A percentile compares a stretch with the other conserved stretches of the same genome.
phyloP scores from a whole-genome alignment of 2,888 invertebrate genomes.

The Andrena trimmerana region DNA sequence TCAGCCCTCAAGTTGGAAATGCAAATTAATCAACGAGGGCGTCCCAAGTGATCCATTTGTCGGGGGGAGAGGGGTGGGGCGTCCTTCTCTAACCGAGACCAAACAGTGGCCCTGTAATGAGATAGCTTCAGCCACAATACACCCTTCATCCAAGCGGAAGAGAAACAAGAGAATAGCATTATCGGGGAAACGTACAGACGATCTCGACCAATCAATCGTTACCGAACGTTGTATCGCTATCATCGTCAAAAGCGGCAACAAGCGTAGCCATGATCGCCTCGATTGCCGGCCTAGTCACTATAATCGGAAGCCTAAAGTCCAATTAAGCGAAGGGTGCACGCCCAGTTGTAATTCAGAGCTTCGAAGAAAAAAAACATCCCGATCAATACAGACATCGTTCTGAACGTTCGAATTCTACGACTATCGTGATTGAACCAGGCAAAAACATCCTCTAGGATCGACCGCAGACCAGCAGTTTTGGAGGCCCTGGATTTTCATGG shows the following conservation, averaged over 20 bases:
- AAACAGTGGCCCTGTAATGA: slow-evolving; percentile 79
- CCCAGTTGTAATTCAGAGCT: slow-evolving; percentile 18
- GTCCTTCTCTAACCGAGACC: slow-evolving; percentile 70
- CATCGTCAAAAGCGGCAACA: slow-evolving; percentile 53
- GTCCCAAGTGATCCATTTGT: slow-evolving; percentile 64
- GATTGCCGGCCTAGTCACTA: slow-evolving; percentile 26
- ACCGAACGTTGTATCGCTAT: slow-evolving; percentile 62
- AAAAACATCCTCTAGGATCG: not conserved
- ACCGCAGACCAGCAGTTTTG: slow-evolving; percentile 2
- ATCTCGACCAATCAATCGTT: slow-evolving; percentile 73
- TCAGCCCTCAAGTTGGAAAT: slow-evolving; percentile 67
- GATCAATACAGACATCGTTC: not conserved
- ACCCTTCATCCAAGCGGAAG: slow-evolving; percentile 82
- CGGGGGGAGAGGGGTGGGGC: slow-evolving; percentile 16
- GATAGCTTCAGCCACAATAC: slow-evolving; percentile 82
- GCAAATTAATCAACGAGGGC: slow-evolving; percentile 74
- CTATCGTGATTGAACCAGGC: not conserved
- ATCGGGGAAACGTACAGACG: slow-evolving; percentile 76
- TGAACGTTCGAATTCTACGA: not conserved
- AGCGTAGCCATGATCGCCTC: slow-evolving; percentile 50
- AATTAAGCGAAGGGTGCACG: slow-evolving; percentile 35
- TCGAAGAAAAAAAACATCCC: not conserved
- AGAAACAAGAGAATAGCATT: slow-evolving; percentile 84
- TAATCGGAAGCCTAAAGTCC: slow-evolving; percentile 27
- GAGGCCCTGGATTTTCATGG: not conserved